Evolutionary conservation across 2,113 vertebrate genomes (phyloP).

Genomic region (Catagonus wagneri): DNA sequence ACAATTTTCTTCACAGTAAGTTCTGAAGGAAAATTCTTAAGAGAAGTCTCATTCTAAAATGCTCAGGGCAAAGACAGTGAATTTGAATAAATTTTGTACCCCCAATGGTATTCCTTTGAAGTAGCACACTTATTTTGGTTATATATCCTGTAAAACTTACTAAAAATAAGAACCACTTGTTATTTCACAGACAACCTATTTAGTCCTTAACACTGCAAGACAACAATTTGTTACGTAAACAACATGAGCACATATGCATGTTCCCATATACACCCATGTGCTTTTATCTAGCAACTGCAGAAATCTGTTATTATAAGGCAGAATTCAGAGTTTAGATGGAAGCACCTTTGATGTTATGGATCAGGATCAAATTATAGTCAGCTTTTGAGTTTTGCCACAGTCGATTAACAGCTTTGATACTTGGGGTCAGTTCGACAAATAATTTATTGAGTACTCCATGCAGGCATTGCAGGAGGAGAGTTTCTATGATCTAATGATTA

Average conservation of each 20-base stretch:
- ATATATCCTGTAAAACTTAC: background rate
- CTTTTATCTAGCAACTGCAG: background rate
- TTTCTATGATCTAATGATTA: background rate
- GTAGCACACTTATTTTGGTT: slow-evolving; percentile 28
- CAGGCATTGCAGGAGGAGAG: background rate
- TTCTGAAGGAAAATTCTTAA: slow-evolving; percentile 4
- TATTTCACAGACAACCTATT: background rate
- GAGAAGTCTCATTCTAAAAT: slow-evolving; percentile 16
- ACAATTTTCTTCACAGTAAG: slow-evolving; percentile 25
- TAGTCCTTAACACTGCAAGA: background rate
- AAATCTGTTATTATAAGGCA: background rate
- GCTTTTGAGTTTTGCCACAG: background rate
- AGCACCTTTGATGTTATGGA: background rate
- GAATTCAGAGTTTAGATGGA: background rate
- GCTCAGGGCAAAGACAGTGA: background rate
- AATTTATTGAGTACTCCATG: background rate
- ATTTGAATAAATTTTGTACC: background rate
- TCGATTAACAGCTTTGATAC: background rate
- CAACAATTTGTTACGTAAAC: background rate
- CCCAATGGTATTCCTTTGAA: slow-evolving; percentile 29
- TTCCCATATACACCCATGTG: background rate
- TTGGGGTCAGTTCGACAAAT: background rate
- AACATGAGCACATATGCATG: fast-evolving
- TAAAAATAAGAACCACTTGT: background rate
- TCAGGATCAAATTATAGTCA: background rate